Percentiles rank a stretch among this genome's conserved stretches.
Conservation (phyloP, 2,113 vertebrate genomes). For the Brachyhypopomus gauderio region DNA sequence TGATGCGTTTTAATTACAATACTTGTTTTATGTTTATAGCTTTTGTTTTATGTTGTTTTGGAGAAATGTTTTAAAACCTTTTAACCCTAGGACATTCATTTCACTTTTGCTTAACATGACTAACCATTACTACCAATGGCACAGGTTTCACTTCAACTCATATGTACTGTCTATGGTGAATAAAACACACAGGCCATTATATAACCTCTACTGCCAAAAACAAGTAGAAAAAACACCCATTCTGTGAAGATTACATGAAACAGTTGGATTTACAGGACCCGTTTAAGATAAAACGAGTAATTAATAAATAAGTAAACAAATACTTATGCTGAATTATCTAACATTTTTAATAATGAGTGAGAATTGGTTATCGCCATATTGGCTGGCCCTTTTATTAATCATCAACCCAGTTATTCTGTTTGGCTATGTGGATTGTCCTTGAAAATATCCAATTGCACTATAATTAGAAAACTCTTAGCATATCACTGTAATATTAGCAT, state of each 20-base stretch:
- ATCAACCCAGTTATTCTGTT: background rate
- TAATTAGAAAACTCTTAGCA: too few species aligned
- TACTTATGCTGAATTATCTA: background rate
- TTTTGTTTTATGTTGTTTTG: background rate
- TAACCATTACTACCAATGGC: too few species aligned
- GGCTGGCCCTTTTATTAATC: background rate
- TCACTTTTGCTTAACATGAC: background rate
- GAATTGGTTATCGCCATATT: background rate
- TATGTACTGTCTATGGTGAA: too few species aligned
- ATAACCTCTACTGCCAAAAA: background rate
- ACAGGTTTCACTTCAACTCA: too few species aligned
- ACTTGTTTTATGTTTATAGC: slow-evolving; percentile 9
- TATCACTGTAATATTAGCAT: too few species aligned
- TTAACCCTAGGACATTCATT: slow-evolving; percentile 13
- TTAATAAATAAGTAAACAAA: background rate
- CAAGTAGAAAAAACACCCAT: background rate
- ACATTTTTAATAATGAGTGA: background rate
- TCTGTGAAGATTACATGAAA: background rate
- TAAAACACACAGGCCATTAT: background rate
- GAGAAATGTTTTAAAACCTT: slow-evolving; percentile 44
- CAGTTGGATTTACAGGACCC: background rate
- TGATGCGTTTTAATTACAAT: slow-evolving; percentile 47
- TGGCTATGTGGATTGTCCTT: background rate
- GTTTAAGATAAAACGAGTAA: background rate
- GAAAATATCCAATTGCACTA: slow-evolving; percentile 26